Evolutionary conservation across 2,113 vertebrate species (phyloP).

Genomic region (Chionomys nivalis): DNA sequence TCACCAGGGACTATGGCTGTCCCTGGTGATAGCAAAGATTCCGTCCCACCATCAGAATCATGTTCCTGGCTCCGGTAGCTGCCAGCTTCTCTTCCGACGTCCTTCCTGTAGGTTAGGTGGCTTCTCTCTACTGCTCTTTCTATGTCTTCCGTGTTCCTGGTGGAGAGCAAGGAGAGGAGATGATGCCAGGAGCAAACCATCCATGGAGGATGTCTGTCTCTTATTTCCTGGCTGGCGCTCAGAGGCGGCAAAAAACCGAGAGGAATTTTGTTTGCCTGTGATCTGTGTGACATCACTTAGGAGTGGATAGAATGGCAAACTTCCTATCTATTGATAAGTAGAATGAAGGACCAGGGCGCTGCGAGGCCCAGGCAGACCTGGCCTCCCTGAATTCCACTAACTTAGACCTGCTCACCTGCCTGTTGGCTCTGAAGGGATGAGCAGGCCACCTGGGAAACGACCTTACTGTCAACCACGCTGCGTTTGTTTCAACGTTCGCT

Average conservation of each 20-base stretch:
- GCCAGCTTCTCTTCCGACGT: not conserved
- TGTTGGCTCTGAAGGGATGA: not conserved
- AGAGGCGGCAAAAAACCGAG: not conserved
- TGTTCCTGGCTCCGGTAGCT: not conserved
- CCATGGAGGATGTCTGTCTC: not conserved
- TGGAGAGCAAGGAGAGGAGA: not conserved
- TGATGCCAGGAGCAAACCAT: not conserved
- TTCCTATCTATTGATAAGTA: not conserved
- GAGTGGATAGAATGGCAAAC: not conserved
- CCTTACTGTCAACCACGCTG: rapidly evolving
- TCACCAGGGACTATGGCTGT: rapidly evolving
- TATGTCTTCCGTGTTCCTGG: not conserved
- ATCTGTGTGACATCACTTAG: not conserved
- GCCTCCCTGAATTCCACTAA: not conserved
- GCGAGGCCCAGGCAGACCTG: not conserved
- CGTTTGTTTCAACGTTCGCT: too few species aligned
- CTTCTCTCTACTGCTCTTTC: not conserved
- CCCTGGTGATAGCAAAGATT: rapidly evolving
- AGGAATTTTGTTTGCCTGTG: not conserved
- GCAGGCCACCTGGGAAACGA: too few species aligned
- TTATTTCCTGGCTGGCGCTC: not conserved
- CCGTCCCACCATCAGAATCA: not conserved
- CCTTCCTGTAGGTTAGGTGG: not conserved
- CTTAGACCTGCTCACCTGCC: not conserved
- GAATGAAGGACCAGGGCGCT: not conserved